These are phyloP conservation scores for Aethes cnicana DNA, from an alignment of 2,888 invertebrate species.

Conservation along the genomic window DNA sequence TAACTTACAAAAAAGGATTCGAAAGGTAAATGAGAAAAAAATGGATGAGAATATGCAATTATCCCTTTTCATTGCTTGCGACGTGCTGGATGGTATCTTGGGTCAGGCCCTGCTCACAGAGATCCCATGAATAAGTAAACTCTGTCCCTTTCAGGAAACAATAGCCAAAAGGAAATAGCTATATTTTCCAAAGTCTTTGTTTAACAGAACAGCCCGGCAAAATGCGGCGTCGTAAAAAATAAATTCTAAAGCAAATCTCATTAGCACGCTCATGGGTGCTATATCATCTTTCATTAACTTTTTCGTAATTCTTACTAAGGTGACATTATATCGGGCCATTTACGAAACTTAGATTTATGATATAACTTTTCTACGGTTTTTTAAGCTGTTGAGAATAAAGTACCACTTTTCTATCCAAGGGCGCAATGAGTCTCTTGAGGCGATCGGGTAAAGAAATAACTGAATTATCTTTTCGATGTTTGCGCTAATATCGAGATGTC, in stretches of 20 bases:
- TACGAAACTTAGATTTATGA: constrained; percentile 8
- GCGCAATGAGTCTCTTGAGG: too few relatives aligned
- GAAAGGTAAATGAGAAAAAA: constrained; percentile 62
- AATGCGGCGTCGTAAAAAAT: constrained; percentile 38
- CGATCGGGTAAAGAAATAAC: too few relatives aligned
- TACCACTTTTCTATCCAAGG: too few relatives aligned
- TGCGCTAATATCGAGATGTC: too few relatives aligned
- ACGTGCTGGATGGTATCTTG: constrained; percentile 38
- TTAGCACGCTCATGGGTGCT: constrained; percentile 35
- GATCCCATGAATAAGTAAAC: constrained; percentile 8
- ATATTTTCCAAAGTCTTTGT: background rate
- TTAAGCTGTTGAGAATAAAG: too few relatives aligned
- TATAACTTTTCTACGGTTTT: background rate
- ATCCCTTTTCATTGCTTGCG: constrained; percentile 62
- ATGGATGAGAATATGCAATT: constrained; percentile 61
- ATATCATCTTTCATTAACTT: constrained; percentile 31
- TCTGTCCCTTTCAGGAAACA: background rate
- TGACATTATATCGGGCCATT: background rate
- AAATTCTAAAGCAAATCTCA: constrained; percentile 44
- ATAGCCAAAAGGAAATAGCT: background rate
- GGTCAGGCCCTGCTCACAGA: background rate
- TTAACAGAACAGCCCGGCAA: constrained; percentile 1
- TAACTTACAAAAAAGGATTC: constrained; percentile 40
- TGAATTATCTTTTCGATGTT: too few relatives aligned
- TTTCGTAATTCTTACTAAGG: constrained; percentile 2